Conservation (phyloP, 2,888 invertebrate species). For the Drosophila nigricruria region DNA sequence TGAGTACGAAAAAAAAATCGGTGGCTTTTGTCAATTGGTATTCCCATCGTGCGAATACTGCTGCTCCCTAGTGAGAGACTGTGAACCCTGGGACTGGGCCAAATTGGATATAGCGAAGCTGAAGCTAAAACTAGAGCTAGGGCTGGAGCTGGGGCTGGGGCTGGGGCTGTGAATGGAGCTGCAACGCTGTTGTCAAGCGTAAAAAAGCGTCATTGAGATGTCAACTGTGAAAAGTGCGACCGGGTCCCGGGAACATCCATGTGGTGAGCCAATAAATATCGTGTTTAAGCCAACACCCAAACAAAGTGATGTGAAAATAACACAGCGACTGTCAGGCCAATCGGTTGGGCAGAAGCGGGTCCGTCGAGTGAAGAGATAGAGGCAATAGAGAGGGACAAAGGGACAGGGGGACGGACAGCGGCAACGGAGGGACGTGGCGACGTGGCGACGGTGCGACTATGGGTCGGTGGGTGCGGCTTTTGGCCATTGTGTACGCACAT, state of each 20-base stretch:
- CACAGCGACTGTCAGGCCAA: constrained; percentile 39
- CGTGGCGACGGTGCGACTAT: no score
- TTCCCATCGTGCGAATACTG: constrained; percentile 51
- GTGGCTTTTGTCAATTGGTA: constrained; percentile 68
- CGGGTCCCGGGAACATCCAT: constrained; percentile 45
- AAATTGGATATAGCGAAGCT: constrained; percentile 10
- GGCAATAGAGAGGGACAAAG: no score
- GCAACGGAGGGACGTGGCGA: neutral
- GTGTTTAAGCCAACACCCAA: constrained; percentile 80
- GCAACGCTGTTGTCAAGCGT: constrained; percentile 51
- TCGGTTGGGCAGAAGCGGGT: constrained; percentile 22
- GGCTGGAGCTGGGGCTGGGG: neutral
- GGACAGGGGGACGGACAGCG: no score
- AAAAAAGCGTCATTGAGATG: constrained; percentile 71
- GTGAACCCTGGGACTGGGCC: neutral
- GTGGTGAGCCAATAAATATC: constrained; percentile 78
- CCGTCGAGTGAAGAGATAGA: neutral
- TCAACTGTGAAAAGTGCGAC: constrained; percentile 77
- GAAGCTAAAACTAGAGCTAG: neutral
- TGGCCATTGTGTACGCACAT: constrained; percentile 65
- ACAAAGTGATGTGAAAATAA: constrained; percentile 69
- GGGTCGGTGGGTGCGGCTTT: neutral
- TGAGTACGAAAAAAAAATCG: constrained; percentile 35
- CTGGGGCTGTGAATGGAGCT: neutral
- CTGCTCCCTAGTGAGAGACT: constrained; percentile 4